These are phyloP conservation scores for Eristalinus sepulchralis DNA, from an alignment of 2,888 invertebrate genomes.

Conservation along the genomic window DNA sequence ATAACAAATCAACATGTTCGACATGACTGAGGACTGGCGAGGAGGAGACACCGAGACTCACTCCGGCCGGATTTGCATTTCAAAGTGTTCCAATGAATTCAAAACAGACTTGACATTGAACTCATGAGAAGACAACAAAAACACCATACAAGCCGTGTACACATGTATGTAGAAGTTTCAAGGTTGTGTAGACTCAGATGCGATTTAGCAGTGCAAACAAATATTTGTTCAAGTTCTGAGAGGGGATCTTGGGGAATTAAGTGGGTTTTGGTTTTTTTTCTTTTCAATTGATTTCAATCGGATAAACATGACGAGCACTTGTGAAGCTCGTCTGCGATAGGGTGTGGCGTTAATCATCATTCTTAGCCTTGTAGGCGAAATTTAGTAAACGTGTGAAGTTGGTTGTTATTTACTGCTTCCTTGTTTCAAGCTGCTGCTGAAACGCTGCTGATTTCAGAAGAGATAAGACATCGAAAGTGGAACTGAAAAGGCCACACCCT, in stretches of 20 bases:
- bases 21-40: not conserved
- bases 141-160: not conserved
- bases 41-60: not conserved
- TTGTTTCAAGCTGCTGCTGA: no score
- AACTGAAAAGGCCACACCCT: no score
- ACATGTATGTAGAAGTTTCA: no score
- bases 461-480: no score
- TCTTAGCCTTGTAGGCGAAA: no score
- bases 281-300: no score
- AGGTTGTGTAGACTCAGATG: not conserved
- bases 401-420: no score
- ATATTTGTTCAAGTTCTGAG: not conserved
- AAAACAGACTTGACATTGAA: not conserved
- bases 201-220: not conserved
- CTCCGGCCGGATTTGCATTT: not conserved
- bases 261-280: not conserved
- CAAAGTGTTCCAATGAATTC: not conserved
- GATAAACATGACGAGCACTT: no score
- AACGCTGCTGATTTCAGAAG: no score
- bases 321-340: no score
- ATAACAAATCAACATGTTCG: not conserved
- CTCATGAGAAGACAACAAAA: not conserved
- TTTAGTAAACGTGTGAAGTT: no score
- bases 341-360: no score
- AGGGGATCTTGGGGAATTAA: not conserved